Conservation (phyloP, 2,797 vertebrate species). For the Rhinatrema bivittatum region DNA sequence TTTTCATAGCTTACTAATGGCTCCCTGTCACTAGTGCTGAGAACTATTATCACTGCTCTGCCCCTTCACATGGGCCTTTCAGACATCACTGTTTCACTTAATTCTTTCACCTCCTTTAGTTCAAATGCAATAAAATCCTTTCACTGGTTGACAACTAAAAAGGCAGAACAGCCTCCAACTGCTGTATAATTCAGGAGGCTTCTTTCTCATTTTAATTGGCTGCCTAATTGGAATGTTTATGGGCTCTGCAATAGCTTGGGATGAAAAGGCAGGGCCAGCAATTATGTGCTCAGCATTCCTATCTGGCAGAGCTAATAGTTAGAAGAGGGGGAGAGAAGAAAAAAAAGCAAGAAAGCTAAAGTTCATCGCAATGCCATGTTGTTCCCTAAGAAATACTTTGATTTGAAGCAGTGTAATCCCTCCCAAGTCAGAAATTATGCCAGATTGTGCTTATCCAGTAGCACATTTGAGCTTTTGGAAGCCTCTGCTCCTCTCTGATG, state of each 20-base stretch:
- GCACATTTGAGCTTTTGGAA: conserved; percentile 46
- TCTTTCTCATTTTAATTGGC: conserved; percentile 89
- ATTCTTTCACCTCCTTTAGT: conserved; percentile 55
- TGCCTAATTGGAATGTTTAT: conserved; percentile 97
- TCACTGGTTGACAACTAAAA: conserved; percentile 62
- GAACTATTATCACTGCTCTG: conserved; percentile 57
- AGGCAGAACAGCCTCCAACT: conserved; percentile 62
- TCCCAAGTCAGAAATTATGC: conserved; percentile 58
- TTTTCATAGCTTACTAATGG: conserved; percentile 59
- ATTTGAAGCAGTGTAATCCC: conserved; percentile 53
- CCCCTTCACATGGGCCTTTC: conserved; percentile 54
- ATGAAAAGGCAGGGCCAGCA: conserved; percentile 70
- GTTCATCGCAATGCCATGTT: conserved; percentile 44
- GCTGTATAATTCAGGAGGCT: conserved; percentile 68
- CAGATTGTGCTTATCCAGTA: conserved; percentile 62
- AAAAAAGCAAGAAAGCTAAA: conserved; percentile 30
- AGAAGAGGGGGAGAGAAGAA: no score
- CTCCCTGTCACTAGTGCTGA: conserved; percentile 58
- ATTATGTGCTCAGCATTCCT: conserved; percentile 71
- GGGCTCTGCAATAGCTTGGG: conserved; percentile 73
- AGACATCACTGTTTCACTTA: conserved; percentile 42
- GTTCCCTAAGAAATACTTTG: conserved; percentile 46
- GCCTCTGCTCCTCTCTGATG: conserved; percentile 33
- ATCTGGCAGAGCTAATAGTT: conserved; percentile 58
- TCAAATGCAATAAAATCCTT: conserved; percentile 66